Conservation (phyloP, 1,140 invertebrate genomes). For the Schlechtendalia chinensis region DNA sequence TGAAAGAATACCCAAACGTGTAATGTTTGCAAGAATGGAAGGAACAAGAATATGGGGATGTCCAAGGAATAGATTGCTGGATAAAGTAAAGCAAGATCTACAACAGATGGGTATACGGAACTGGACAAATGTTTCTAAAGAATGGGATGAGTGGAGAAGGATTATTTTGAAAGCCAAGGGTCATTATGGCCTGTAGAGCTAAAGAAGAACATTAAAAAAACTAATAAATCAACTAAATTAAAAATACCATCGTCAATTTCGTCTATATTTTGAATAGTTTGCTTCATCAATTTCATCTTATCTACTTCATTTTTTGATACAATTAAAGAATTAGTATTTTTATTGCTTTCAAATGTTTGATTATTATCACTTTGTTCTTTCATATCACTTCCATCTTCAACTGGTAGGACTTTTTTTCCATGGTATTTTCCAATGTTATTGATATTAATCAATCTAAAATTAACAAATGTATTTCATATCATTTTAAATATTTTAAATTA, state of each 20-base stretch:
- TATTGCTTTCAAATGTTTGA: background rate
- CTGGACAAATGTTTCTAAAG: too few relatives aligned
- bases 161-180: too few relatives aligned
- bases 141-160: too few relatives aligned
- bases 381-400: background rate
- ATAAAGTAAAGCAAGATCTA: too few relatives aligned
- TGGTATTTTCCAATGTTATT: background rate
- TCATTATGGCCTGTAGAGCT: too few relatives aligned
- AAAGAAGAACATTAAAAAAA: too few relatives aligned
- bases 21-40: too few relatives aligned
- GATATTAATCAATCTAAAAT: slow-evolving; percentile 11
- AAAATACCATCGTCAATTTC: background rate
- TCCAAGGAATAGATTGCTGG: too few relatives aligned
- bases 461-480: background rate
- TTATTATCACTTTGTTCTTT: background rate
- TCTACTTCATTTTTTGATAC: background rate
- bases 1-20: too few relatives aligned
- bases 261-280: background rate
- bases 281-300: background rate
- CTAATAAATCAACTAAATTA: background rate
- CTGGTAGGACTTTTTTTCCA: background rate
- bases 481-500: background rate
- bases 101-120: too few relatives aligned
- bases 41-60: too few relatives aligned
- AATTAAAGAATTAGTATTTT: background rate